Evolutionary conservation across 2,888 invertebrate genomes (phyloP).

Genomic region (Hermaeophaga mercurialis): DNA sequence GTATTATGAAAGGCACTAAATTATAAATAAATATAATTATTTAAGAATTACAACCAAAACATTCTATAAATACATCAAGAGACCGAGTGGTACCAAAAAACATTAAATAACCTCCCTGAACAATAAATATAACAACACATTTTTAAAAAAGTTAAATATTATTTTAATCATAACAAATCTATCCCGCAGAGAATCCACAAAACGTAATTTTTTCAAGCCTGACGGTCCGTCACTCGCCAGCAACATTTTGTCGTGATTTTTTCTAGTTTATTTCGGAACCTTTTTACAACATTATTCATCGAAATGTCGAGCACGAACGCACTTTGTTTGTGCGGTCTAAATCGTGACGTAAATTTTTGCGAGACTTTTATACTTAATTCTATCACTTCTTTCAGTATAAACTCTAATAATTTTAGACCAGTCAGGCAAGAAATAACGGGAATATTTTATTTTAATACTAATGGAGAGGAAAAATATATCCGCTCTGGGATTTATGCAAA

Average conservation of each 20-base stretch:
- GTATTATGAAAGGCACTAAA: no score
- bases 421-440: neutral
- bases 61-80: no score
- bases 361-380: slow-evolving; percentile 19
- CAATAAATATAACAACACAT: no score
- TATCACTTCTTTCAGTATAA: slow-evolving; percentile 14
- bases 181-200: neutral
- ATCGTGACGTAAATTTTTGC: slow-evolving; percentile 31
- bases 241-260: slow-evolving; percentile 26
- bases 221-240: neutral
- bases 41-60: no score
- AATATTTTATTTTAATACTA: no score
- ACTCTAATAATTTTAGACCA: slow-evolving; percentile 11
- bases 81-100: no score
- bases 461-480: no score
- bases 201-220: neutral
- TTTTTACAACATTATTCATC: slow-evolving; percentile 24
- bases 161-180: no score
- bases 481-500: no score
- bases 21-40: no score
- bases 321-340: slow-evolving; percentile 34
- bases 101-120: no score
- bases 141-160: no score
- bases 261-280: slow-evolving; percentile 14
- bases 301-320: slow-evolving; percentile 30